These are phyloP conservation scores for Procavia capensis DNA, from an alignment of 2,113 vertebrate species.

Conservation along the genomic window DNA sequence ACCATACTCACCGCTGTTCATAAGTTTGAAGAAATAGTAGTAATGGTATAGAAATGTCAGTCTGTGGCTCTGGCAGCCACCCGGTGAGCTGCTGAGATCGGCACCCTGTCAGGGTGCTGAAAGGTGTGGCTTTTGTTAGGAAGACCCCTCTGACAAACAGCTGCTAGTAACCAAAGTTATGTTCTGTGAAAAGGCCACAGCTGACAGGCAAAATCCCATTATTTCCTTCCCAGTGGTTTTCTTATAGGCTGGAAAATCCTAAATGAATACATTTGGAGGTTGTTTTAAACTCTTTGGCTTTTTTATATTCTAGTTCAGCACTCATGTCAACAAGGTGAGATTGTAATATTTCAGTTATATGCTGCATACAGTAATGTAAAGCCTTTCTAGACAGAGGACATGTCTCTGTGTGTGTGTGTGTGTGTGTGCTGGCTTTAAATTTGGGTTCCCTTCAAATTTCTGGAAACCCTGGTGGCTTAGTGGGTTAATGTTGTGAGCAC, in stretches of 20 bases:
- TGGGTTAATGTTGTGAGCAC: too few relatives aligned
- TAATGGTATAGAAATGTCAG: background rate
- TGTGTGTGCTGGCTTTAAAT: background rate
- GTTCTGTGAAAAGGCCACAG: constrained; percentile 33
- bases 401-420: background rate
- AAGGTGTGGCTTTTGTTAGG: background rate
- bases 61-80: background rate
- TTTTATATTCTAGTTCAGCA: background rate
- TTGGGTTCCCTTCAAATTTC: background rate
- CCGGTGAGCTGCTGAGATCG: background rate
- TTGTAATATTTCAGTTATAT: background rate
- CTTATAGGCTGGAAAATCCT: background rate
- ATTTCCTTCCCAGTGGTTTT: constrained; percentile 1
- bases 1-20: background rate
- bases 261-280: background rate
- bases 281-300: constrained; percentile 7
- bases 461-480: too few relatives aligned
- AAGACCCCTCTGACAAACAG: background rate
- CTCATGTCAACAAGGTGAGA: background rate
- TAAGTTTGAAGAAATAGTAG: constrained; percentile 2
- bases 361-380: background rate
- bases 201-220: background rate
- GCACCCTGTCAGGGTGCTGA: background rate
- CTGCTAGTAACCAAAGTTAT: background rate
- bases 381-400: background rate